phyloP scores from a whole-genome alignment of 2,113 vertebrate genomes.

The Myotis brandtii region DNA sequence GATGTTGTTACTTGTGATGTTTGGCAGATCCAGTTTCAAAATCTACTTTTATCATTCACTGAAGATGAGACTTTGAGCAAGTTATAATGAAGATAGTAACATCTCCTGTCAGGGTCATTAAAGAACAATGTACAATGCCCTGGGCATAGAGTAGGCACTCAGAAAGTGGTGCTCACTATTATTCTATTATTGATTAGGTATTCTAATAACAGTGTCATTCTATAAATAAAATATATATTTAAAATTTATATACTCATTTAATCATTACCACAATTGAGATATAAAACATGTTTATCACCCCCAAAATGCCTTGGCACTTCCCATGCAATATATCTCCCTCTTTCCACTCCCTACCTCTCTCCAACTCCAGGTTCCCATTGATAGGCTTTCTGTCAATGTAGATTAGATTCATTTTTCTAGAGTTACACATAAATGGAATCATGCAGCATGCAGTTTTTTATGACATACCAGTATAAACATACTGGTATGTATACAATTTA shows the following conservation, averaged over 20 bases:
- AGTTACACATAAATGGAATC: neutral
- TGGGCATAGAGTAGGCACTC: neutral
- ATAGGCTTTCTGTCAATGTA: neutral
- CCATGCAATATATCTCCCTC: neutral
- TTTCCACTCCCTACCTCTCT: neutral
- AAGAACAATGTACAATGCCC: neutral
- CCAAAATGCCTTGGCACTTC: neutral
- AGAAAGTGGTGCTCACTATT: neutral
- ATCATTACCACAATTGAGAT: neutral
- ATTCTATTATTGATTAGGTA: neutral
- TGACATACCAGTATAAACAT: neutral
- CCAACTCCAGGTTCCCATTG: neutral
- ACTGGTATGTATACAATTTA: neutral
- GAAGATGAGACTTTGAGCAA: neutral
- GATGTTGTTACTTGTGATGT: neutral
- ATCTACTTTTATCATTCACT: neutral
- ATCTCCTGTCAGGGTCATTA: neutral
- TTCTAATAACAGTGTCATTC: neutral
- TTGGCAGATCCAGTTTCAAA: neutral
- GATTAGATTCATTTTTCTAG: neutral
- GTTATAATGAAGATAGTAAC: neutral
- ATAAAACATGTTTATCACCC: neutral
- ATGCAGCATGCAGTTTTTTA: neutral
- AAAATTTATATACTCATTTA: neutral
- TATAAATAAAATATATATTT: neutral